These are phyloP conservation scores for Bufo bufo DNA, from an alignment of 2,113 vertebrate genomes.

Conservation along the genomic window DNA sequence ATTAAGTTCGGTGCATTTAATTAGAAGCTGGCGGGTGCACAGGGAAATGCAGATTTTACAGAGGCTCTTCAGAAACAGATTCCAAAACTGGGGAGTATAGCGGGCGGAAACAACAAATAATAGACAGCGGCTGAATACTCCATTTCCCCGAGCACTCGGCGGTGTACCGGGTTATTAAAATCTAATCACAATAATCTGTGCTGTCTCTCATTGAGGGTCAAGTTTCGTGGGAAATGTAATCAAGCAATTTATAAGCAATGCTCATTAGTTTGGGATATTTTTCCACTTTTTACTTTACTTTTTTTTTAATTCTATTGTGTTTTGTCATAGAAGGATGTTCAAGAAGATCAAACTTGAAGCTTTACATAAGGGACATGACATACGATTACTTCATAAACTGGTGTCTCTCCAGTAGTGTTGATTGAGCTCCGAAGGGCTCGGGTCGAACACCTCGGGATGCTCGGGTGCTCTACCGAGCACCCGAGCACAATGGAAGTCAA, in stretches of 20 bases:
- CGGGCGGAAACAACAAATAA: slow-evolving; percentile 20
- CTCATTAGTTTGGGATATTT: not conserved
- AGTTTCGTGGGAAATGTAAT: slow-evolving; percentile 37
- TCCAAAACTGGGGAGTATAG: slow-evolving; percentile 16
- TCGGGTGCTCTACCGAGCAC: no score
- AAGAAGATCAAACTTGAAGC: not conserved
- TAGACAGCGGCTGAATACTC: slow-evolving; percentile 8
- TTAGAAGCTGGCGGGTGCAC: not conserved
- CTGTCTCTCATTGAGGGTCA: slow-evolving; percentile 1
- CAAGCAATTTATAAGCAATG: slow-evolving; percentile 26
- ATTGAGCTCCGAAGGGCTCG: no score
- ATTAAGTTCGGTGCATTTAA: not conserved
- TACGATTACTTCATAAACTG: not conserved
- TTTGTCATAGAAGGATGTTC: slow-evolving; percentile 5
- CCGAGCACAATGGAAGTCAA: no score
- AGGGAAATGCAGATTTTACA: not conserved
- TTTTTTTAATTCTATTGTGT: not conserved
- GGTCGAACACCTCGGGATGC: no score
- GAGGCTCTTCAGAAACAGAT: slow-evolving; percentile 7
- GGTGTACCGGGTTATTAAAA: slow-evolving; percentile 14
- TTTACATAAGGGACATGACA: not conserved
- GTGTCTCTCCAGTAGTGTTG: not conserved
- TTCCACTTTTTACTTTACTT: not conserved
- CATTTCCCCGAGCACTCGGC: slow-evolving; percentile 25
- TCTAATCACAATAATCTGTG: slow-evolving; percentile 30